Conservation (phyloP, 1,140 invertebrate genomes). For the Leptopilina clavipes region DNA sequence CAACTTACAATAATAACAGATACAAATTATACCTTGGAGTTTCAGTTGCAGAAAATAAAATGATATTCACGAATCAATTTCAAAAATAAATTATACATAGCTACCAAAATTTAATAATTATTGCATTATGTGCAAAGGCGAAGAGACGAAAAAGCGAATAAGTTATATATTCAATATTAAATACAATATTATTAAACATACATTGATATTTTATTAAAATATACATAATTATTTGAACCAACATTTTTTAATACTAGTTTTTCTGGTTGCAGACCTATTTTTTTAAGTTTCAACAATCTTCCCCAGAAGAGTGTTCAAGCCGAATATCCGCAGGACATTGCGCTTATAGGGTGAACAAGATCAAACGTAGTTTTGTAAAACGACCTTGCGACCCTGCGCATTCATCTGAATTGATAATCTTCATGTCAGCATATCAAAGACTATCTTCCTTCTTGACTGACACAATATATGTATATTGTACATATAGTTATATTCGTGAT, state of each 20-base stretch:
- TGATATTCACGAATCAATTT: no score
- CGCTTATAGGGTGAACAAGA: conserved; percentile 61
- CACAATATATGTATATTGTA: conserved; percentile 43
- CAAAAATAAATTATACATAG: no score
- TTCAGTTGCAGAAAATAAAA: conserved; percentile 12
- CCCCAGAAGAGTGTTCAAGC: conserved; percentile 49
- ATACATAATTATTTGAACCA: no score
- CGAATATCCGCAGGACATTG: conserved; percentile 54
- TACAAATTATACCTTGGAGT: no score
- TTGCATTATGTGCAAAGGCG: no score
- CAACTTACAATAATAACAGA: no score
- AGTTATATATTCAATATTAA: no score
- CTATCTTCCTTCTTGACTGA: conserved; percentile 46
- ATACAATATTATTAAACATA: no score
- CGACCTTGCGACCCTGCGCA: conserved; percentile 60
- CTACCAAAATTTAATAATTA: no score
- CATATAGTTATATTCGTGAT: not conserved
- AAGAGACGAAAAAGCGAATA: no score
- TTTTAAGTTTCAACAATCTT: not conserved
- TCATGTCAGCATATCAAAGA: conserved; percentile 73
- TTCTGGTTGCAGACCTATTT: conserved; percentile 2
- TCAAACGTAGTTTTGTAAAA: conserved; percentile 72
- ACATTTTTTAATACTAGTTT: no score
- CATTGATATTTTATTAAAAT: no score
- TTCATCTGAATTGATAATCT: conserved; percentile 75